Base-by-base conservation (phyloP, 2,888 invertebrate species). In the Sympetrum striolatum region DNA sequence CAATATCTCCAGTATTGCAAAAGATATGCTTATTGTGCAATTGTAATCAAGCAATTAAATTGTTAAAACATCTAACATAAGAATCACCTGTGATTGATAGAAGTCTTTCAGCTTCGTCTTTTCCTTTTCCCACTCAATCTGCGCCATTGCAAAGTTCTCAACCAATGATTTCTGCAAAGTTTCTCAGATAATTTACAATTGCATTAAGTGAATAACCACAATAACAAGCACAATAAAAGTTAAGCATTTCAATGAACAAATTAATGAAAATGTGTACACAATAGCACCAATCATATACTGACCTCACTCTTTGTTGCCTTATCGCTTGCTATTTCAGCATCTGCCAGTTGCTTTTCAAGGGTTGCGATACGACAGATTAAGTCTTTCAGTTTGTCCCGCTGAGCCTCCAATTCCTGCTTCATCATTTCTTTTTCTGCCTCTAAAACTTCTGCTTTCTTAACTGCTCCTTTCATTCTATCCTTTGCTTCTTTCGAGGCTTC, bases 91-190 rank as follows among this genome's bases (percentile, higher is more conserved):
- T n/a, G 96, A 96, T 93, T 98, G 98, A 93, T 97, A 98, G 93
- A 97, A 96, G 64, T 95, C 95, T 92, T 96, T 96, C 25, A 97
- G 93, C 91, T 97, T 96, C 18, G 94, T 93, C 93, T 96, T 96
- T 92, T 96, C 96, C 0, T 95, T 94, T 91, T 96, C 96, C 81
- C 96, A 93, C 81, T 95, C 95, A 64, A 95, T 95, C 80, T 94
- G 94, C 1, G 93, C 91, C 12, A 91, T 91, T 90, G 93, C 93
- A 0, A 92, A 91, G 91, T 94, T 93, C 37, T 94, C 94, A 92
- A 94, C 94, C 15, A 95, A 93, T 81, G 93, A 92, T 93, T 93
- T 94, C 95, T 95, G 91, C 82, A 31, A 73, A 31, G 22, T 31
- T 64, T 64, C n/a, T n/a, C 8, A 60, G 12, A 6, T 4, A 64